These are phyloP conservation scores for Orestias chungarensis DNA, from an alignment of 2,797 vertebrate species.

Conservation along the genomic window DNA sequence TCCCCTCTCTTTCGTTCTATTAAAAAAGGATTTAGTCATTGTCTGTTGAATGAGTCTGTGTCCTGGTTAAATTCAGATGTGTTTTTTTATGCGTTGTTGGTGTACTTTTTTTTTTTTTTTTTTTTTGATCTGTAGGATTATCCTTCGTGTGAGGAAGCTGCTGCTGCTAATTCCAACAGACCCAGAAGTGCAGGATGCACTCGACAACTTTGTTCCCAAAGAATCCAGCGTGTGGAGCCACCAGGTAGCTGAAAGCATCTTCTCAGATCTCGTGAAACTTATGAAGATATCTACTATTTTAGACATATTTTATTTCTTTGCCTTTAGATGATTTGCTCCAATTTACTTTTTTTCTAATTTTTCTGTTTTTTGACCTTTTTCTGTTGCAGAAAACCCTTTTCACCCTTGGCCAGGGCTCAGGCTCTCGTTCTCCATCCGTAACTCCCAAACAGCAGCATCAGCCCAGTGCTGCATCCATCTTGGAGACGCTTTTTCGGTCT, in stretches of 20 bases:
- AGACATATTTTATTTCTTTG: not conserved
- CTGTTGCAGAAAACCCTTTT: conserved; percentile 90
- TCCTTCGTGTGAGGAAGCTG: conserved; percentile 94
- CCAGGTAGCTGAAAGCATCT: conserved; percentile 68
- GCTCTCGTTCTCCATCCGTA: conserved; percentile 94
- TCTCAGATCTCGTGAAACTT: not conserved
- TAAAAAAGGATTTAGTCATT: no score
- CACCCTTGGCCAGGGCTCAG: conserved; percentile 86
- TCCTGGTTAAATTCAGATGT: not conserved
- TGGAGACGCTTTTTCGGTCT: conserved; percentile 95
- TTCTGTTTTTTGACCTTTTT: not conserved
- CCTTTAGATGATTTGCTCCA: not conserved
- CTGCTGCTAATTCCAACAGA: conserved; percentile 96
- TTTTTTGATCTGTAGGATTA: conserved; percentile 83
- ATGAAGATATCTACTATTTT: not conserved
- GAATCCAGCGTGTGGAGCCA: conserved; percentile 87
- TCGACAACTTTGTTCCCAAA: conserved; percentile 90
- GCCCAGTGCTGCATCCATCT: conserved; percentile 93
- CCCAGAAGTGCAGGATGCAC: conserved; percentile 97
- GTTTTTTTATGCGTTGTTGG: not conserved
- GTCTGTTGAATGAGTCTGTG: not conserved
- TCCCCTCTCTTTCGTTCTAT: no score
- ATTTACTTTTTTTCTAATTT: not conserved
- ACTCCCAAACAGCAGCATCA: conserved; percentile 97
- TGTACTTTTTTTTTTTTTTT: not conserved